A percentile compares a stretch with the other conserved stretches of the same genome.
phyloP scores from a whole-genome alignment of 2,113 vertebrate species.

The Scopus umbretta region DNA sequence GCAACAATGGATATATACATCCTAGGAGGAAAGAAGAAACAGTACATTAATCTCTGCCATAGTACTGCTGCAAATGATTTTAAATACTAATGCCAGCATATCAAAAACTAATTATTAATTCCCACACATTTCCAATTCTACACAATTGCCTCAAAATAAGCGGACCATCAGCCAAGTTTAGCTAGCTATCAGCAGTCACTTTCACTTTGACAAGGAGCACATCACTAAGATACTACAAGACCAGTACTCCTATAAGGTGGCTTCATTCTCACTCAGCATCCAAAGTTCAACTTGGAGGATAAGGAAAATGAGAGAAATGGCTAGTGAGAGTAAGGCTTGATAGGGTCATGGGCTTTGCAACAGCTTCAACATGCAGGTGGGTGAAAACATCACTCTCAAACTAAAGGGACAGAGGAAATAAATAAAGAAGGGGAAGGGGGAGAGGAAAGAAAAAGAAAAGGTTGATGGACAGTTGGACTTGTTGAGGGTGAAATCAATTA shows the following conservation, averaged over 20 bases:
- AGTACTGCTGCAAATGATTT: neutral
- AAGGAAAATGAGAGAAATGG: neutral
- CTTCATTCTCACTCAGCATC: neutral
- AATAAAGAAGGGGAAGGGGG: conserved; percentile 16
- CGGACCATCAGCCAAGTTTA: neutral
- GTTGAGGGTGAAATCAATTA: conserved; percentile 92
- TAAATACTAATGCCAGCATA: neutral
- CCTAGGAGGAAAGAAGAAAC: neutral
- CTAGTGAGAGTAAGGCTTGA: neutral
- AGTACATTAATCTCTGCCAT: neutral
- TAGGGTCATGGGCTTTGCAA: neutral
- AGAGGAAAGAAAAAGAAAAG: conserved; percentile 53
- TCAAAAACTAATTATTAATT: neutral
- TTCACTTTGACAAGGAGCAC: neutral
- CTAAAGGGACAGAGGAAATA: conserved; percentile 48
- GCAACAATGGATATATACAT: neutral
- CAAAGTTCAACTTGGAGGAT: neutral
- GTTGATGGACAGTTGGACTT: conserved; percentile 79
- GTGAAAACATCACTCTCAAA: conserved; percentile 60
- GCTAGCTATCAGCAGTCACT: neutral
- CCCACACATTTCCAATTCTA: neutral
- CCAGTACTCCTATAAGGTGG: neutral
- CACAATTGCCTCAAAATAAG: neutral
- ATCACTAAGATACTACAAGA: neutral
- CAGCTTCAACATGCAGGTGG: conserved; percentile 42